Base-by-base conservation (phyloP, 2,113 vertebrate genomes). In the Corapipo altera region DNA sequence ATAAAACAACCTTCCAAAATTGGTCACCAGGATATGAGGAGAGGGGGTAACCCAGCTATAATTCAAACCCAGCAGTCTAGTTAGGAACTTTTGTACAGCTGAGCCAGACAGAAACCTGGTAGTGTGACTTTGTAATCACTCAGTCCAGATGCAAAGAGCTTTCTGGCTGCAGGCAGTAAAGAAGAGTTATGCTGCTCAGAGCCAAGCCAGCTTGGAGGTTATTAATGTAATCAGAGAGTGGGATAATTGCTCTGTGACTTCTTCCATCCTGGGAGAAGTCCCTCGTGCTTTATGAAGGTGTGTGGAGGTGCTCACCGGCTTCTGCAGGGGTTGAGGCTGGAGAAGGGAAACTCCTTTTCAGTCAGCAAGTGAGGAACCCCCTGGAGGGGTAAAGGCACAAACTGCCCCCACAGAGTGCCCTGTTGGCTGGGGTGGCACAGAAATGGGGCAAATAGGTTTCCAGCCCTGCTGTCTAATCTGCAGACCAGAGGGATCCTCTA, bases 201-300 rank as follows among this genome's bases (percentile, higher is more conserved):
- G 78, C 57, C 70, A 83, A 93, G 64, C 24, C 79, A 77, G 8
- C 51, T 49, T 48, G 62, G 7, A 65, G 39, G 59, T 84, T 86
- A 80, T 86, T 89, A 84, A 89, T 86, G 49, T 74, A 82, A 87
- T 77, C 41, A 24, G 95, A 54, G 88, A 11, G 39, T 11, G 39
- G 62, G 33, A 69, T 93, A 94, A 89, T 89, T 93, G 80, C 75
- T 91, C 79, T 57, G 82, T 64, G 76, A 32, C 55, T 59, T 32
- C 55, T 80, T 77, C 71, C 20, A 11, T 41, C 28, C 32, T 54
- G 70, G 67, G 77, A 49, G 37, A 71, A 44, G 43, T 67, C 33
- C 5, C 32, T 67, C 0, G 1, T 64, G 30, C 57, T 72, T 11
- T 35, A n/a, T 41, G n/a, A 23, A 1, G 5, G 30, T 52, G 1